phyloP scores from a whole-genome alignment of 2,888 invertebrate genomes.

The Apodemia duryi region DNA sequence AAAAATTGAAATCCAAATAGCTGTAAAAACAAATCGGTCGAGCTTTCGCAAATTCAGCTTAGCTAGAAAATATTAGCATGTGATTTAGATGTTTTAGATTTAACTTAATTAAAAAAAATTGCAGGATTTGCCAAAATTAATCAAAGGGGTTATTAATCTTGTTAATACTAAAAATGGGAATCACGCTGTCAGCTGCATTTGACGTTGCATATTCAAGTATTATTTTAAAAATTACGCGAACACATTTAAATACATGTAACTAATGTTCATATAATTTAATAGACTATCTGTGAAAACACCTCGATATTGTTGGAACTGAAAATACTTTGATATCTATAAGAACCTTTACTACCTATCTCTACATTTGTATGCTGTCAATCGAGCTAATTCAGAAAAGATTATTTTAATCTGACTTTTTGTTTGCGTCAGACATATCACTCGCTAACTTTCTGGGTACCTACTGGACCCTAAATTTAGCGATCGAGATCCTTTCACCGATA shows the following conservation, averaged over 20 bases:
- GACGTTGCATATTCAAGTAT: no score
- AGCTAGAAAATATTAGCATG: not conserved
- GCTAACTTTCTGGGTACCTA: slow-evolving; percentile 1
- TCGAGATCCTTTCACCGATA: slow-evolving; percentile 1
- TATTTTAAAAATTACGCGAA: no score
- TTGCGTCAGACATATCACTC: not conserved
- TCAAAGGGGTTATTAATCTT: no score
- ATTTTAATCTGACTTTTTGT: not conserved
- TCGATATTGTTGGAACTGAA: no score
- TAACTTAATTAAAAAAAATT: not conserved
- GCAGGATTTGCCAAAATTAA: not conserved
- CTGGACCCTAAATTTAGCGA: not conserved
- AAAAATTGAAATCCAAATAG: not conserved
- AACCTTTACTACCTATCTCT: no score
- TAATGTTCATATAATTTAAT: no score
- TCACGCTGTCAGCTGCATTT: no score
- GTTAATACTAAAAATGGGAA: no score
- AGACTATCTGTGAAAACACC: no score
- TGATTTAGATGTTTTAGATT: not conserved
- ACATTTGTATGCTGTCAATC: not conserved
- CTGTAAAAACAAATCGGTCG: not conserved
- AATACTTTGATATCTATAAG: no score
- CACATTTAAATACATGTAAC: no score
- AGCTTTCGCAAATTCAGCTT: not conserved
- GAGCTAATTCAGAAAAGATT: not conserved